Evolutionary conservation across 2,888 invertebrate genomes (phyloP).

Genomic region (Hydrotaea cyrtoneurina): DNA sequence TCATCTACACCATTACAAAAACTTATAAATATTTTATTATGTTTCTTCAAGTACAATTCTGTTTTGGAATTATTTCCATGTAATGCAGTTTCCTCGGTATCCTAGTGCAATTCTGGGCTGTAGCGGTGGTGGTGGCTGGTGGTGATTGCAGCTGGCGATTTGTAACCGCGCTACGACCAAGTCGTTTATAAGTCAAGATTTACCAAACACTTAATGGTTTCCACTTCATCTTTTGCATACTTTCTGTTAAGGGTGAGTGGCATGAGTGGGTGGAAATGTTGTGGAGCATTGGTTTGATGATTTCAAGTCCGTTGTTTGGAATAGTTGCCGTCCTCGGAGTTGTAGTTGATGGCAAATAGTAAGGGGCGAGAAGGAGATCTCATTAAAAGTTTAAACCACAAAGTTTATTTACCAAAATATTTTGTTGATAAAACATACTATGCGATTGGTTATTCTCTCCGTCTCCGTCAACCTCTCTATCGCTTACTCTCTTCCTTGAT

Average conservation of each 20-base stretch:
- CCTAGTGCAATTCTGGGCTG: background rate
- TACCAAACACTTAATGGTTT: constrained; percentile 63
- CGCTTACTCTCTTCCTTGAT: background rate
- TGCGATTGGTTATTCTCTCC: constrained; percentile 21
- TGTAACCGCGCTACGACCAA: constrained; percentile 25
- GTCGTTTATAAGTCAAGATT: constrained; percentile 58
- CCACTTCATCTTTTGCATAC: constrained; percentile 56
- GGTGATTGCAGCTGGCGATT: constrained; percentile 16
- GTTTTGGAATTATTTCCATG: constrained; percentile 34
- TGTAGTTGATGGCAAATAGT: constrained; percentile 52
- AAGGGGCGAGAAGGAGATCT: constrained; percentile 67
- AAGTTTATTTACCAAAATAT: constrained; percentile 66
- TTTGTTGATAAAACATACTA: constrained; percentile 51
- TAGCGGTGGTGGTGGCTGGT: background rate
- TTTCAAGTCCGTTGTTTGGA: constrained; percentile 1
- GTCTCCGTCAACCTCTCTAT: constrained; percentile 19
- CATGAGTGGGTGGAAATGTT: constrained; percentile 19
- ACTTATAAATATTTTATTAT: constrained; percentile 65
- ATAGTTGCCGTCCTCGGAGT: constrained; percentile 23
- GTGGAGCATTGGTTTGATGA: background rate
- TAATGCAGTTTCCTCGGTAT: constrained; percentile 33
- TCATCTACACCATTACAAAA: constrained; percentile 40
- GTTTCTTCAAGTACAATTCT: constrained; percentile 27
- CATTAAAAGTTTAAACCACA: constrained; percentile 70
- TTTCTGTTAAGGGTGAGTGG: constrained; percentile 34